These are phyloP conservation scores for Odontothrips loti DNA, from an alignment of 2,888 invertebrate genomes.

Conservation along the genomic window DNA sequence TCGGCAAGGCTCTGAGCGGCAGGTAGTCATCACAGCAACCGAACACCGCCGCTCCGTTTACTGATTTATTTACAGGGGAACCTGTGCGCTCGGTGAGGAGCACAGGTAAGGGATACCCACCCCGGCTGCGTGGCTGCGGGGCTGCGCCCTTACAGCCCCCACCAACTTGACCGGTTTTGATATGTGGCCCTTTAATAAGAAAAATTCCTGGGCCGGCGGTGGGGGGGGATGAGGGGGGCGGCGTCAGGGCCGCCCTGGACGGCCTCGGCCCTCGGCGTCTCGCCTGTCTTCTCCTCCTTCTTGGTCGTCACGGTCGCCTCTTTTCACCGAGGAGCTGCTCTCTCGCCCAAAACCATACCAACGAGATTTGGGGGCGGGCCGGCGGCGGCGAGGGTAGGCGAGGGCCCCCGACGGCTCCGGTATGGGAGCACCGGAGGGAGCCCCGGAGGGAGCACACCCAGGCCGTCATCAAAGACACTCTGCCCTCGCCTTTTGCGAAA, in stretches of 20 bases:
- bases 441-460: no score
- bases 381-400: no score
- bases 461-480: no score
- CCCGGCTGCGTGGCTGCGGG: no score
- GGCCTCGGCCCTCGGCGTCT: neutral
- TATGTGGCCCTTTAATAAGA: conserved; percentile 13
- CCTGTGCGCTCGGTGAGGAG: neutral
- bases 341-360: no score
- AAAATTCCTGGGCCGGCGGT: neutral
- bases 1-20: neutral
- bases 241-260: neutral
- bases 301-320: neutral
- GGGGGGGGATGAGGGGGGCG: neutral
- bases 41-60: conserved; percentile 1
- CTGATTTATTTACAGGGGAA: conserved; percentile 5
- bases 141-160: no score
- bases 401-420: no score
- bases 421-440: no score
- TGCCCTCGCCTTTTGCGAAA: no score
- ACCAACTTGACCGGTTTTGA: neutral
- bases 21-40: conserved; percentile 3
- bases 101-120: no score
- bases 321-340: no score
- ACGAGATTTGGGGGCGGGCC: no score
- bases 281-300: conserved; percentile 1